Evolutionary conservation across 2,113 vertebrate species (phyloP), one percentile per base, ranked within the genome.

Genomic region (Brienomyrus longianalis): DNA sequence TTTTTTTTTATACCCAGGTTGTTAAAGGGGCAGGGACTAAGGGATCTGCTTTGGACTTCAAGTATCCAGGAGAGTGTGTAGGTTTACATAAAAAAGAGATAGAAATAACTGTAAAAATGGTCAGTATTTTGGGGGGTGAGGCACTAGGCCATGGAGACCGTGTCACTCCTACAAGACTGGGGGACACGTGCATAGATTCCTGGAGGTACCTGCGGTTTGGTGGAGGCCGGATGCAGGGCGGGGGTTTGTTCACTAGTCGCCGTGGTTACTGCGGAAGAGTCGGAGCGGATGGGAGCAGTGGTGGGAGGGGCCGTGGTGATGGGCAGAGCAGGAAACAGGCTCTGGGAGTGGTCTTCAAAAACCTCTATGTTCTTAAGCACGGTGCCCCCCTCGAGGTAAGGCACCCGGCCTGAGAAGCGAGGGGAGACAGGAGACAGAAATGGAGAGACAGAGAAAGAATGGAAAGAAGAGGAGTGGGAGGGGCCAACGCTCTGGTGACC

Each of bases 211-310:
- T 97, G 97, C 85, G 96, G 94, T 92, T 95, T 95, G 91, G 96
- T 95, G 87, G 97, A 97, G n/a, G 97, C 95, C 62, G 96, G 95
- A 23, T 96, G 95, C 91, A 96, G 93, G 77, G 96, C 95, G 89
- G 96, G 95, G 92, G 96, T 96, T 92, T 97, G 97, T 92, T 98
- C 97, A 0, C 95, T 96, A 90, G 94, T 97, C 92, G 93, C 96
- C 23, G 94, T 95, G 88, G 95, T 93, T 92, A 98, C 97, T 84
- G 95, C 90, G 2, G 94, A 95, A 89, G 94, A 95, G 87, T 92
- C 93, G 0, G 94, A 93, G 92, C 93, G 93, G 88, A 93, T 93
- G 90, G 90, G 89, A 11, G 85, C 93, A n/a, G 77, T 89, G 31
- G 90, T 91, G 91, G 94, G 93, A 94, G 95, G 94, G 90, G 94